Percentiles rank a stretch among this genome's conserved stretches.
Conservation (phyloP, 2,113 vertebrate species). For the Orientallactaga bullata region DNA sequence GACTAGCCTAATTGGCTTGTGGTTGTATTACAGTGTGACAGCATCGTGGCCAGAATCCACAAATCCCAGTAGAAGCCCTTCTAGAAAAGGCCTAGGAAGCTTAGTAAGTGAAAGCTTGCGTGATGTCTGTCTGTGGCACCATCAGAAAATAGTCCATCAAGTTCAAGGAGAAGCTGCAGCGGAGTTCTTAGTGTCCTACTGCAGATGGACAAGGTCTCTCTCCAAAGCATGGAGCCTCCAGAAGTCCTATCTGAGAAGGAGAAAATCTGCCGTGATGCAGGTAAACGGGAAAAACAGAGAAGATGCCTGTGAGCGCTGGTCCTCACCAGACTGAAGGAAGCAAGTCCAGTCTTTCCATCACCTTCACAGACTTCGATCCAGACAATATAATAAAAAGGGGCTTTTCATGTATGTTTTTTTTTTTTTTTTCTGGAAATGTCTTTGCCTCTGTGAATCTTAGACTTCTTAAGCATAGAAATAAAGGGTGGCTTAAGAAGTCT, state of each 20-base stretch:
- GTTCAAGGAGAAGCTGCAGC: background rate
- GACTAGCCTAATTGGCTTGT: background rate
- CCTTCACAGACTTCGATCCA: background rate
- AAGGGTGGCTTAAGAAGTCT: background rate
- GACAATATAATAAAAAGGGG: background rate
- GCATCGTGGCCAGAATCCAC: background rate
- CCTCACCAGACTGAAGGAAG: background rate
- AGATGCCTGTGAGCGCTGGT: too few relatives aligned
- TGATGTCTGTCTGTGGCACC: background rate
- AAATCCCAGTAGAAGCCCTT: background rate
- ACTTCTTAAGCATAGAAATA: background rate
- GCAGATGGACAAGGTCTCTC: background rate
- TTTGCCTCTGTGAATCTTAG: background rate
- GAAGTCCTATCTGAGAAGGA: background rate
- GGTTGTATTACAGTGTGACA: background rate
- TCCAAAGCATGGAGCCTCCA: background rate
- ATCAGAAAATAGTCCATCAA: background rate
- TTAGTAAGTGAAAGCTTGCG: background rate
- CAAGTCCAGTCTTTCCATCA: background rate
- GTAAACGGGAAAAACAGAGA: background rate
- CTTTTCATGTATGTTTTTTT: background rate
- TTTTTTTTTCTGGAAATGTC: background rate
- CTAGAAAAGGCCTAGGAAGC: background rate
- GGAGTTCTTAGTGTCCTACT: background rate
- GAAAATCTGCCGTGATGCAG: background rate